These are phyloP conservation scores for Lordiphosa stackelbergi DNA, from an alignment of 1,140 invertebrate species.

Conservation along the genomic window DNA sequence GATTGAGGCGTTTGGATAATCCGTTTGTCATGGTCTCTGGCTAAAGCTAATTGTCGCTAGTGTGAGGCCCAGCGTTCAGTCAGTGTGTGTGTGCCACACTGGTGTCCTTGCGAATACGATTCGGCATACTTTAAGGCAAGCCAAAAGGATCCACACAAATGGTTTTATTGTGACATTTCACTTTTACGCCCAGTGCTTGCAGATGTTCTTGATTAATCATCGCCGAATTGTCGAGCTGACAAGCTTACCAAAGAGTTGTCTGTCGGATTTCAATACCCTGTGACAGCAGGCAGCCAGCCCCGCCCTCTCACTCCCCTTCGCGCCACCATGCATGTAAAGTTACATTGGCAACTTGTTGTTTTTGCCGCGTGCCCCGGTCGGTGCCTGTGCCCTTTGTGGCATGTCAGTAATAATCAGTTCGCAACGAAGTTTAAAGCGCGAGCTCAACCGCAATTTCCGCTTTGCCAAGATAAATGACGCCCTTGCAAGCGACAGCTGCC, in stretches of 20 bases:
- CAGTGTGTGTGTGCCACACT: conserved; percentile 1
- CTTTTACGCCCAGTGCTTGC: conserved; percentile 56
- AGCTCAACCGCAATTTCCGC: conserved; percentile 53
- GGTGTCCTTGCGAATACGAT: conserved; percentile 2
- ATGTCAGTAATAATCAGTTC: conserved; percentile 55
- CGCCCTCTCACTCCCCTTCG: neutral
- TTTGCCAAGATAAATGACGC: conserved; percentile 46
- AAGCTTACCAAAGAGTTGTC: conserved; percentile 38
- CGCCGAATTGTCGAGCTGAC: conserved; percentile 43
- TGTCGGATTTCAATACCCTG: conserved; percentile 30
- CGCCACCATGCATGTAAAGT: conserved; percentile 12
- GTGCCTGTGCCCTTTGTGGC: conserved; percentile 16
- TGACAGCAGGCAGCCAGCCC: conserved; percentile 29
- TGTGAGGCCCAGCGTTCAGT: conserved; percentile 13
- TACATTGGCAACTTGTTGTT: conserved; percentile 39
- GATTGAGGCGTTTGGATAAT: conserved; percentile 59
- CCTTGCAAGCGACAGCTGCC: conserved; percentile 10
- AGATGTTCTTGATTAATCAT: conserved; percentile 63
- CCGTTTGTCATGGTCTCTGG: conserved; percentile 55
- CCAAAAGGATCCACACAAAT: conserved; percentile 42
- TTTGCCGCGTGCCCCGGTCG: neutral
- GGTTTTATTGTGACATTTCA: conserved; percentile 64
- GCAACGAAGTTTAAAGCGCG: conserved; percentile 52
- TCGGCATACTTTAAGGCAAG: conserved; percentile 10
- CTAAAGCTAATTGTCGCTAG: conserved; percentile 54